phyloP scores from a whole-genome alignment of 2,888 invertebrate genomes.

The Brassicogethes aeneus region DNA sequence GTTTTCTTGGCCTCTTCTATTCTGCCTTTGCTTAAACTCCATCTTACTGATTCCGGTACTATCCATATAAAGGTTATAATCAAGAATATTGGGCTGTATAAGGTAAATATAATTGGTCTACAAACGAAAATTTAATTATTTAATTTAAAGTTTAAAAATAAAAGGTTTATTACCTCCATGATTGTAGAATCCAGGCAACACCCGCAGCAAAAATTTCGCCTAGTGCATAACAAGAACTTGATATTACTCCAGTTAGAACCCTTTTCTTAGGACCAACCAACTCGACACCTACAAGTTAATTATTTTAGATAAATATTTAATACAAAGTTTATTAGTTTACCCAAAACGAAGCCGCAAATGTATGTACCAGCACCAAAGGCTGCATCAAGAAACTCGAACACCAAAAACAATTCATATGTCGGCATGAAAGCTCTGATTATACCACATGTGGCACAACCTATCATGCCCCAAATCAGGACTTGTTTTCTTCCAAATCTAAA shows the following conservation, averaged over 20 bases:
- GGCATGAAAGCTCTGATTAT: conserved; percentile 59
- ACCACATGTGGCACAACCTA: conserved; percentile 56
- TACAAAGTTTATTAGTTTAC: conserved; percentile 35
- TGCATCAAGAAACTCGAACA: conserved; percentile 65
- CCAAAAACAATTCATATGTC: conserved; percentile 58
- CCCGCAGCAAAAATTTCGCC: conserved; percentile 61
- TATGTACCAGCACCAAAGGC: conserved; percentile 60
- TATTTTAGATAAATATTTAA: background rate
- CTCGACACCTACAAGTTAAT: conserved; percentile 52
- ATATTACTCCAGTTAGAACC: conserved; percentile 60
- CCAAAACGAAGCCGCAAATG: conserved; percentile 63
- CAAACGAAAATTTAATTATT: conserved; percentile 12
- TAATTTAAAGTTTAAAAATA: conserved; percentile 5
- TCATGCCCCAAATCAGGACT: conserved; percentile 48
- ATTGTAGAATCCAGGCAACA: conserved; percentile 54
- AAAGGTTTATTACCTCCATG: conserved; percentile 66
- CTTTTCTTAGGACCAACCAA: conserved; percentile 66
- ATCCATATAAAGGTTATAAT: conserved; percentile 59
- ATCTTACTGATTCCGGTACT: conserved; percentile 65
- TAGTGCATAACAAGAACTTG: conserved; percentile 60
- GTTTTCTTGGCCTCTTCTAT: conserved; percentile 48
- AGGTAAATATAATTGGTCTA: conserved; percentile 34
- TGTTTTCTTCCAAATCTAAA: conserved; percentile 52
- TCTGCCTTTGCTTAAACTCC: conserved; percentile 59
- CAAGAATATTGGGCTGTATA: conserved; percentile 59